Evolutionary conservation across 2,888 invertebrate species (phyloP).

Genomic region (Epistrophella euchroma): DNA sequence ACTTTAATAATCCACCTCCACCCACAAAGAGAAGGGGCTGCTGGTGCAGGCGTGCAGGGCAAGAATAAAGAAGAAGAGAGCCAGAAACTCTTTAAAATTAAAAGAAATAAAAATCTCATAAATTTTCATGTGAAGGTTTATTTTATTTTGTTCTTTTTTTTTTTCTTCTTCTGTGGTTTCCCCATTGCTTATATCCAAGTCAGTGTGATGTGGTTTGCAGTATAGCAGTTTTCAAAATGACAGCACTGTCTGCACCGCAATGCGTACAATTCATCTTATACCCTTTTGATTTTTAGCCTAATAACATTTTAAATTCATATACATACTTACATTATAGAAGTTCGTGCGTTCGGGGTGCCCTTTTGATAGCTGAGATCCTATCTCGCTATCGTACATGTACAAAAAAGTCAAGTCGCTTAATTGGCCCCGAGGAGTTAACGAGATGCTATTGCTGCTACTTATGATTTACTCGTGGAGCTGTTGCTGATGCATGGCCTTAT

Average conservation of each 20-base stretch:
- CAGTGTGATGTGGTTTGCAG: conserved; percentile 27
- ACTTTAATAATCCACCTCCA: conserved; percentile 33
- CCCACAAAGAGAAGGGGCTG: conserved; percentile 10
- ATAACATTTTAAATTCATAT: conserved; percentile 50
- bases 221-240: conserved; percentile 13
- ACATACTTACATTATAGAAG: too few relatives aligned
- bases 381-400: background rate
- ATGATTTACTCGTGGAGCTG: conserved; percentile 13
- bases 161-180: conserved; percentile 27
- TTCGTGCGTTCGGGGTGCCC: conserved; percentile 50
- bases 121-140: conserved; percentile 56
- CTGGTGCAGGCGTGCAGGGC: background rate
- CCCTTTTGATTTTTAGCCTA: conserved; percentile 25
- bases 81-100: conserved; percentile 50
- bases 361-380: conserved; percentile 34
- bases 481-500: conserved; percentile 18
- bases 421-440: conserved; percentile 58
- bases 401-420: conserved; percentile 42
- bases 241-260: conserved; percentile 42
- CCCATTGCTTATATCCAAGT: conserved; percentile 10
- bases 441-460: conserved; percentile 19
- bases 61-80: background rate
- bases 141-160: conserved; percentile 13
- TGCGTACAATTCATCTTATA: conserved; percentile 32
- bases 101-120: conserved; percentile 70